Conservation (phyloP, 2,888 invertebrate genomes). For the Mimachlamys varia region DNA sequence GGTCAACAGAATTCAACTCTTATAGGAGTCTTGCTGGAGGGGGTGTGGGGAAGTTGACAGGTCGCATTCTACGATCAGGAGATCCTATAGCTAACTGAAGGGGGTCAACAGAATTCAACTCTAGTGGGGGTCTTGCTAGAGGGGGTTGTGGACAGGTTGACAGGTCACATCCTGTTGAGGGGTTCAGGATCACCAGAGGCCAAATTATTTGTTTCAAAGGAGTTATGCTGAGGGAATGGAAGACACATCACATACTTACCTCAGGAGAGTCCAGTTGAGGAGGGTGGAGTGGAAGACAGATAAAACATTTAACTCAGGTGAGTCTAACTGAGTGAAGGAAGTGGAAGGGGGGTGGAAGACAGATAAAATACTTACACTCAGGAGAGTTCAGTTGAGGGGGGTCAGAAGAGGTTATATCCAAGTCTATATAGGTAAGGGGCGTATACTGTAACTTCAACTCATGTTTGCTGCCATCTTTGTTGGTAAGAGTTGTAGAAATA, state of each 20-base stretch:
- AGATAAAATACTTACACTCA: neutral
- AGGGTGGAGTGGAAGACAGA: neutral
- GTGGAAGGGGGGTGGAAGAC: neutral
- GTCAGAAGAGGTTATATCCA: slow-evolving; percentile 78
- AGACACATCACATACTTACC: neutral
- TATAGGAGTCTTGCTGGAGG: no score
- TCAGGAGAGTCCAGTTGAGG: neutral
- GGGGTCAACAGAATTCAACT: no score
- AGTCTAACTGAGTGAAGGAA: neutral
- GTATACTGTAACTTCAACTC: slow-evolving; percentile 82
- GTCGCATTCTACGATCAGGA: no score
- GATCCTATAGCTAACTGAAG: no score
- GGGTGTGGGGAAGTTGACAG: no score
- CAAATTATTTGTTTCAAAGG: no score
- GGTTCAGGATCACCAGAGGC: no score
- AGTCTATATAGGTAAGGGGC: slow-evolving; percentile 80
- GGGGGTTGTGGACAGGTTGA: no score
- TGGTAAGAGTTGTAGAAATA: slow-evolving; percentile 79
- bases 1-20: no score
- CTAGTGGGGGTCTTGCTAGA: no score
- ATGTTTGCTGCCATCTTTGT: slow-evolving; percentile 80
- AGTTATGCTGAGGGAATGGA: no score
- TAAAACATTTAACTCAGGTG: neutral
- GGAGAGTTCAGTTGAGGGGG: neutral
- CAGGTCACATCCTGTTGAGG: no score